Base-by-base conservation (phyloP, 2,888 invertebrate species). In the Limnephilus marmoratus region DNA sequence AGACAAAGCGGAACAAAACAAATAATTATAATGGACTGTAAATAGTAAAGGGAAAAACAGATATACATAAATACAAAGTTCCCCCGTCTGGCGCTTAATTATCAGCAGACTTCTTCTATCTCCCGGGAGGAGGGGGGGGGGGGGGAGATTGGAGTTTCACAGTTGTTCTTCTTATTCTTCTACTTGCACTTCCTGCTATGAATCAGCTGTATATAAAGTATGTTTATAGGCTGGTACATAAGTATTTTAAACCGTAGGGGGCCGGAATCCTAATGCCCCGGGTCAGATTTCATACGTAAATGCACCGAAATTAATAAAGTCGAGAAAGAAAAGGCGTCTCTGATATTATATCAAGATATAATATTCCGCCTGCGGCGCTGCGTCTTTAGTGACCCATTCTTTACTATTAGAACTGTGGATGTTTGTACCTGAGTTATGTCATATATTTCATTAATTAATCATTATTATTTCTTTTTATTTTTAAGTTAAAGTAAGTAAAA, bases 11-110 rank as follows among this genome's bases (percentile, higher is more conserved):
- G 89, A 91, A 90, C 90, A 90, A 90, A 91, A 90, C 90, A 85
- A 86, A 87, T 90, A 91, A 92, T 91, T 92, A 90, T 90, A 92
- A 92, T 92, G 90, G 90, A 91, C 86, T 90, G 90, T 92, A 91
- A 92, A 90, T 92, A 91, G 80, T 45, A 45, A 45, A 81, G 80
- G 91, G 45, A 90, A 90, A 92, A 90, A 92, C 87, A 90, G 90
- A 92, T 92, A 88, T 82, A 90, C 49, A 49, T 15, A 49, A 49
- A 49, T 49, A 49, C 49, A 49, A 2, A 49, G 80, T 92, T 92
- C 85, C 88, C 91, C 49, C 53, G 88, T 93, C 91, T 90, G 53
- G 86, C 41, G 53, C 88, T 93, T 91, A 91, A 93, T 93, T 93
- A 93, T 93, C 91, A 80, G 80, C 88, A 88, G 90, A 91, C 92